Evolutionary conservation across 2,113 vertebrate species (phyloP).

Genomic region (Muntiacus reevesi): DNA sequence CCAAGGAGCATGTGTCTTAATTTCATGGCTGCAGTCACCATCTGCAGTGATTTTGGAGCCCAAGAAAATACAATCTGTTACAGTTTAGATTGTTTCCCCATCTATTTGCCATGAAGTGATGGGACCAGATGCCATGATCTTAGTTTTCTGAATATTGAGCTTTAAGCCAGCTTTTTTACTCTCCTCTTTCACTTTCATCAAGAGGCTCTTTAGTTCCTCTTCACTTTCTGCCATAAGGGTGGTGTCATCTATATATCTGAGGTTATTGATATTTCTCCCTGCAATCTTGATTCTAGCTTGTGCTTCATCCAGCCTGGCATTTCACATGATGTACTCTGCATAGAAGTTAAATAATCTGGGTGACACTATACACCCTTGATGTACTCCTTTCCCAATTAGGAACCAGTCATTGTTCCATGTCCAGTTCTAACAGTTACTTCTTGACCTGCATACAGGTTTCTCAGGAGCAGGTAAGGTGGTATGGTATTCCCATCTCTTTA

Average conservation of each 20-base stretch:
- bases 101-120: neutral
- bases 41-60: neutral
- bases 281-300: neutral
- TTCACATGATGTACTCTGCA: neutral
- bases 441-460: neutral
- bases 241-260: neutral
- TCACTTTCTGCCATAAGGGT: neutral
- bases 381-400: neutral
- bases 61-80: neutral
- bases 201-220: neutral
- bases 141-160: neutral
- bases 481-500: neutral
- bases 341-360: neutral
- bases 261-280: neutral
- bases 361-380: neutral
- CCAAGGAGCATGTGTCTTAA: neutral
- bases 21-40: neutral
- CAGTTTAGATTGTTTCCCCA: neutral
- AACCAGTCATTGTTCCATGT: neutral
- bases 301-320: neutral
- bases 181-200: neutral
- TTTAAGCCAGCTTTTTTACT: neutral
- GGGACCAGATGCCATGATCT: neutral
- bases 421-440: neutral
- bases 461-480: neutral